Evolutionary conservation across 1,140 invertebrate species (phyloP).

Genomic region (Philotrypesis tridentata): DNA sequence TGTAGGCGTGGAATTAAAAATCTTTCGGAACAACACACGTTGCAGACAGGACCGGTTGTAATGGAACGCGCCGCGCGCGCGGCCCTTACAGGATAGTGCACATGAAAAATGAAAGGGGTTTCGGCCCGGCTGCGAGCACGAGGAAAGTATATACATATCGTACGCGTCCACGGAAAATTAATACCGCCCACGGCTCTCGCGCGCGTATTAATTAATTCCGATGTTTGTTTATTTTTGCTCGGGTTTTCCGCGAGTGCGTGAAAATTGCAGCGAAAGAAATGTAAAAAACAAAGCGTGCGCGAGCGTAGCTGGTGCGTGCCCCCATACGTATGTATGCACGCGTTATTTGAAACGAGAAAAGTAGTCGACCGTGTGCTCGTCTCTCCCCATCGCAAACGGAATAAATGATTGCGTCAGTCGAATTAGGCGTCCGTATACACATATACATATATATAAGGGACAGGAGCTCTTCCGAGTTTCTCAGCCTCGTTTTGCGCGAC

Average conservation of each 20-base stretch:
- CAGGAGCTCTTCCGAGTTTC: no score
- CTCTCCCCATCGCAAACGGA: neutral
- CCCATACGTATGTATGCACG: neutral
- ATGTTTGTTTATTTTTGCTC: neutral
- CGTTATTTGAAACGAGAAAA: neutral
- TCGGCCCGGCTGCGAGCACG: neutral
- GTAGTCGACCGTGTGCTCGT: neutral
- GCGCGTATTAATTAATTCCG: conserved; percentile 3
- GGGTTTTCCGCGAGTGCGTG: neutral
- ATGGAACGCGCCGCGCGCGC: no score
- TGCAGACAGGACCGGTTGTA: no score
- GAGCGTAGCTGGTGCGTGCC: no score
- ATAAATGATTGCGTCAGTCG: neutral
- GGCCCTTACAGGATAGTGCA: neutral
- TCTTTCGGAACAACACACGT: neutral
- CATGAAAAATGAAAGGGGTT: neutral
- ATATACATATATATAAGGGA: no score
- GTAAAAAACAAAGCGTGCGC: neutral
- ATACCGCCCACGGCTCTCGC: neutral
- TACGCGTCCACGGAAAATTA: neutral
- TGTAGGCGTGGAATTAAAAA: neutral
- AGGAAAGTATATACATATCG: neutral
- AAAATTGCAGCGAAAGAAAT: neutral
- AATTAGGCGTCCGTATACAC: neutral
- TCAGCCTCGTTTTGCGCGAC: no score